Percentiles rank a stretch among this genome's conserved stretches.
These are phyloP conservation scores for Dione juno DNA, from an alignment of 2,888 invertebrate species.

Conservation along the genomic window DNA sequence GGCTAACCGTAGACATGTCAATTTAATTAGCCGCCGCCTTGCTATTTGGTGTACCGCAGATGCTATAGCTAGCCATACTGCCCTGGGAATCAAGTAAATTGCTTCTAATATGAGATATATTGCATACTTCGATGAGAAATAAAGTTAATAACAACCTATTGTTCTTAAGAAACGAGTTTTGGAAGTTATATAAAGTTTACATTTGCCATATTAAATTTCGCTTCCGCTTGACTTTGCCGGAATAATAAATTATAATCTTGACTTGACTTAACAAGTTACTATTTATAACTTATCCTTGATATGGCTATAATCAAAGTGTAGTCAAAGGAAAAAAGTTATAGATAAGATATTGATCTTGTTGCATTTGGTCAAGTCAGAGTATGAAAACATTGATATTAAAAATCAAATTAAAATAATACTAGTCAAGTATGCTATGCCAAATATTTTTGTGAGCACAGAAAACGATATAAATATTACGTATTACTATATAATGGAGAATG, in stretches of 20 bases:
- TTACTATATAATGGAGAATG: no score
- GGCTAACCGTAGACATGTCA: constrained; percentile 36
- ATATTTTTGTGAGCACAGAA: no score
- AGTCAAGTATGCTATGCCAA: no score
- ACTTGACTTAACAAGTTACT: not conserved
- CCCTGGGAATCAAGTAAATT: constrained; percentile 41
- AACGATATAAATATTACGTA: no score
- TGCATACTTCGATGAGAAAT: constrained; percentile 38
- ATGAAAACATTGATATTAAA: no score
- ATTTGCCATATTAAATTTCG: constrained; percentile 11
- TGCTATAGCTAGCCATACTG: constrained; percentile 36
- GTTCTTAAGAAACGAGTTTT: constrained; percentile 24
- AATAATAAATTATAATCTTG: not conserved
- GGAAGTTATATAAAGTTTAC: constrained; percentile 15
- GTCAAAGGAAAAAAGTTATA: no score
- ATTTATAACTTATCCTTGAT: not conserved
- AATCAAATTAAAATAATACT: no score
- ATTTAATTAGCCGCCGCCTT: constrained; percentile 40
- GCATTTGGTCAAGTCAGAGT: no score
- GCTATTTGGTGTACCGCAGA: constrained; percentile 44
- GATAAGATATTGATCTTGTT: no score
- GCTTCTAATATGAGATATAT: constrained; percentile 41
- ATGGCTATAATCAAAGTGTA: not conserved
- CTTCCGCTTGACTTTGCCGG: not conserved
- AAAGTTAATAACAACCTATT: constrained; percentile 32